phyloP scores from a whole-genome alignment of 2,113 vertebrate species.

The Tragulus kanchil region DNA sequence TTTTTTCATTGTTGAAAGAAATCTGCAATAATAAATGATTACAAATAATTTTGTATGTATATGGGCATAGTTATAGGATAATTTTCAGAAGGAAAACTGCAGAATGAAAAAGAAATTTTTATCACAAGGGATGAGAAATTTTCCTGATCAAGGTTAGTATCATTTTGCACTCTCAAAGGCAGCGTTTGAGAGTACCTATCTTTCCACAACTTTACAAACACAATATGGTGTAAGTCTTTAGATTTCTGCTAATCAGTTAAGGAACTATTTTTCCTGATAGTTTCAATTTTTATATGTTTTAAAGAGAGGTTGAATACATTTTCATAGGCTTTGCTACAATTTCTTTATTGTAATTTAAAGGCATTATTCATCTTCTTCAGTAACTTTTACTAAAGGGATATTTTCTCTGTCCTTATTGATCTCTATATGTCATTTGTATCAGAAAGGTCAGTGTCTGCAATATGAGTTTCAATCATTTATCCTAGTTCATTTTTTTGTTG shows the following conservation, averaged over 20 bases:
- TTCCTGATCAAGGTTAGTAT: background rate
- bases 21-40: background rate
- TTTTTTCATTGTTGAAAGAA: background rate
- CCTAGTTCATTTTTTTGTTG: background rate
- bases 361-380: background rate
- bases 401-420: background rate
- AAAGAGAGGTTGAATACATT: background rate
- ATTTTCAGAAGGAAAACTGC: background rate
- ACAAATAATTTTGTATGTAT: background rate
- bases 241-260: background rate
- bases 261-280: background rate
- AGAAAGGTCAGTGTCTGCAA: background rate
- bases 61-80: background rate
- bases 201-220: background rate
- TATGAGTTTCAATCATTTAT: background rate
- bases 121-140: background rate
- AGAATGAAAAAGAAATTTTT: background rate
- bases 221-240: background rate
- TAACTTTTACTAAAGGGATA: background rate
- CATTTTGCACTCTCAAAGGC: background rate
- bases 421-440: background rate
- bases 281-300: background rate
- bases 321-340: background rate
- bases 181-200: background rate
- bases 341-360: background rate